A percentile compares a stretch with the other conserved stretches of the same genome.
phyloP scores from a whole-genome alignment of 1,140 invertebrate species.

The Manduca sexta region DNA sequence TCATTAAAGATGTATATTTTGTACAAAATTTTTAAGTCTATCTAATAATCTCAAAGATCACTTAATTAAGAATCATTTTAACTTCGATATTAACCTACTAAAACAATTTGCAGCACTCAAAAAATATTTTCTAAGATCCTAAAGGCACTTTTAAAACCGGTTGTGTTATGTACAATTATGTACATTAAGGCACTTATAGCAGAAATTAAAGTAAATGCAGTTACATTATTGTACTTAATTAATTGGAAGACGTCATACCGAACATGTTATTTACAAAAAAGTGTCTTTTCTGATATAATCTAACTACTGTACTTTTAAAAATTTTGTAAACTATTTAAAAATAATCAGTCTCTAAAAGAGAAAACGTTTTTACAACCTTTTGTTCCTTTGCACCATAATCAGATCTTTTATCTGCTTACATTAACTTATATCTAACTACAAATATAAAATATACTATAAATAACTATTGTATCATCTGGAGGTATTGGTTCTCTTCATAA shows the following conservation, averaged over 20 bases:
- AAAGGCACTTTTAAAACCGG: background rate
- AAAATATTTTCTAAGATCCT: background rate
- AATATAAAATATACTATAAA: background rate
- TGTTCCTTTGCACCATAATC: conserved; percentile 6
- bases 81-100: background rate
- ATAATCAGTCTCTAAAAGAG: conserved; percentile 64
- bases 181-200: conserved; percentile 14
- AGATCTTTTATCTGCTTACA: conserved; percentile 3
- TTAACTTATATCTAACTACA: conserved; percentile 2
- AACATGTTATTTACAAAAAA: conserved; percentile 3
- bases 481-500: conserved; percentile 92
- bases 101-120: background rate
- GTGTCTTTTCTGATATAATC: conserved; percentile 6
- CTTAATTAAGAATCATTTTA: conserved; percentile 3
- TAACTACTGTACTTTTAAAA: conserved; percentile 14
- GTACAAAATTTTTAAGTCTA: conserved; percentile 39
- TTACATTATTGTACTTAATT: conserved; percentile 25
- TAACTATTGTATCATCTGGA: conserved; percentile 87
- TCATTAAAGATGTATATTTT: conserved; percentile 52
- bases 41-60: conserved; percentile 51
- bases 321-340: conserved; percentile 28
- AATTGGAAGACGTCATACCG: conserved; percentile 12
- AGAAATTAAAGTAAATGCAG: conserved; percentile 18
- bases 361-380: conserved; percentile 12
- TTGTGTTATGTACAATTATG: conserved; percentile 10